Conservation (phyloP, 2,888 invertebrate genomes). For the Melinaea menophilus region DNA sequence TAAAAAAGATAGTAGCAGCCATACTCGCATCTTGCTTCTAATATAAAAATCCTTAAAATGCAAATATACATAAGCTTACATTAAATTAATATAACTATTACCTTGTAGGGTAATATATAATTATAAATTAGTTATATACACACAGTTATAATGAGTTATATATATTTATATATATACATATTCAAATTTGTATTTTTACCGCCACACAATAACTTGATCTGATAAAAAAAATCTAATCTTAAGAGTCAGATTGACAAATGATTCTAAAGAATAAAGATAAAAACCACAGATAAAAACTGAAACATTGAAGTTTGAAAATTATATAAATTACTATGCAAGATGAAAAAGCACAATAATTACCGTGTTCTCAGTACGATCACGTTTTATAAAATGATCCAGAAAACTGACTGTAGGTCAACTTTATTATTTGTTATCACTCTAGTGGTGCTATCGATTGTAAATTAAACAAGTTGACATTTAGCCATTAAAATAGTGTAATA, state of each 20-base stretch:
- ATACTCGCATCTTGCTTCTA: slow-evolving; percentile 6
- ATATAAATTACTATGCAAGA: not conserved
- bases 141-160: too few relatives aligned
- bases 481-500: too few relatives aligned
- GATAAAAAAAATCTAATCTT: not conserved
- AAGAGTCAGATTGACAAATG: not conserved
- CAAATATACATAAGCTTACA: too few relatives aligned
- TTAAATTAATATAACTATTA: too few relatives aligned
- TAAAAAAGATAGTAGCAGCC: slow-evolving; percentile 15
- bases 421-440: slow-evolving; percentile 1
- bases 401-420: not conserved
- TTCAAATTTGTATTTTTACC: not conserved
- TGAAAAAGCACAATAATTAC: not conserved
- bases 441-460: not conserved
- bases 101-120: too few relatives aligned
- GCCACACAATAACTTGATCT: not conserved
- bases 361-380: not conserved
- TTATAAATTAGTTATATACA: too few relatives aligned
- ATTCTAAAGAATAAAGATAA: too few relatives aligned
- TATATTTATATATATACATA: not conserved
- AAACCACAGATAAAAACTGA: not conserved
- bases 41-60: not conserved
- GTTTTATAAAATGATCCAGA: not conserved
- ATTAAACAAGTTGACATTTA: not conserved
- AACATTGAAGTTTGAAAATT: not conserved